Evolutionary conservation across 2,888 invertebrate genomes (phyloP).

Genomic region (Lasioglossum leucozonium): DNA sequence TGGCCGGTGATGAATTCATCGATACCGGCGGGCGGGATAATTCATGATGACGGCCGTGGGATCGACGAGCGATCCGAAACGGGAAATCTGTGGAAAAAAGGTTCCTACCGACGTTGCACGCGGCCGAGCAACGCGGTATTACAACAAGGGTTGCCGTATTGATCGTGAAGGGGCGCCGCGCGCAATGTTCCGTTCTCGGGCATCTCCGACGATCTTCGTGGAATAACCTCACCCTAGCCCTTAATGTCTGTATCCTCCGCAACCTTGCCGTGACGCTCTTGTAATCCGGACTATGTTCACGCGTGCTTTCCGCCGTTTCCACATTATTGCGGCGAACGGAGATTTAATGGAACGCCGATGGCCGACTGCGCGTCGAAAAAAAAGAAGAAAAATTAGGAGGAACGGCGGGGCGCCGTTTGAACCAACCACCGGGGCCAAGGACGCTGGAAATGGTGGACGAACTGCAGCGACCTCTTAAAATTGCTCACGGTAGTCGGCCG

Average conservation of each 20-base stretch:
- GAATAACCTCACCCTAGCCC: conserved; percentile 79
- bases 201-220: conserved; percentile 82
- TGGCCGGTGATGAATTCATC: background rate
- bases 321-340: conserved; percentile 29
- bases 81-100: conserved; percentile 65
- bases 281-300: conserved; percentile 46
- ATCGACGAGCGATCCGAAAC: conserved; percentile 52
- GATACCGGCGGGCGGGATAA: background rate
- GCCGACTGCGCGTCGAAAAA: background rate
- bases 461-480: background rate
- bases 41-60: conserved; percentile 5
- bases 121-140: conserved; percentile 77
- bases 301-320: conserved; percentile 35
- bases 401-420: background rate
- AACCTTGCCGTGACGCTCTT: conserved; percentile 62
- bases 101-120: conserved; percentile 73
- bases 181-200: conserved; percentile 79
- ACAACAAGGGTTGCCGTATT: conserved; percentile 80
- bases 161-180: conserved; percentile 82
- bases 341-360: conserved; percentile 9
- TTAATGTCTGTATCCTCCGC: conserved; percentile 78
- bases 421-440: background rate
- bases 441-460: background rate
- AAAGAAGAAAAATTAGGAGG: conserved; percentile 18
- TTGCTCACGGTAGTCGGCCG: background rate